Base-by-base conservation (phyloP, 2,113 vertebrate genomes). In the Phylloscopus trochilus region DNA sequence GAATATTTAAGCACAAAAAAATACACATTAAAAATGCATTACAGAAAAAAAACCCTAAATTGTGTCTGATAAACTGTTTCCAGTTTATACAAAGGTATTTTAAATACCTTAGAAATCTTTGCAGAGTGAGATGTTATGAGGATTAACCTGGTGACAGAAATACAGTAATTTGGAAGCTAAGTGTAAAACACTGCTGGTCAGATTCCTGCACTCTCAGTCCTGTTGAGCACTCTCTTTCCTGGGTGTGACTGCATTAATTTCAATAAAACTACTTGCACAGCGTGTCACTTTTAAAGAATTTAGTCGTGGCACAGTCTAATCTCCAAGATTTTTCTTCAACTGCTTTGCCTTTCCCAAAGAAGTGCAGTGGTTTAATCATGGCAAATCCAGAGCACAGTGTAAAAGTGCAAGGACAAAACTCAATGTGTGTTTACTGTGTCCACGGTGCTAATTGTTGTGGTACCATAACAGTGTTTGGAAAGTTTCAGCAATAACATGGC, bases 101-200 rank as follows among this genome's bases (percentile, higher is more conserved):
- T 60, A 80, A 91, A 83, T 51, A 67, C 35, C 24, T 91, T 33
- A 68, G 77, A 69, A 87, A 82, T 72, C 53, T 87, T 79, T 88
- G 39, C 78, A 83, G 35, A 35, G 46, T 51, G 78, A 83, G 49
- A 23, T 58, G 26, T 76, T 79, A 35, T 66, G 30, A 75, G 66
- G 89, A 91, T 92, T 95, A 83, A 95, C 90, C 67, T 80, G 64
- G 47, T 89, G 74, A 74, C 85, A 95, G 72, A 66, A 92, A 70
- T 53, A 63, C 15, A 95, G 74, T 55, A 95, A 90, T 95, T 83
- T 79, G 51, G 83, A 91, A 94, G 72, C 63, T 77, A 80, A 92
- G 46, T 76, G 74, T 89, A 59, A 91, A 94, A 83, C 53, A 74
- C 53, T 80, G 39, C 78, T 92, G 92, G 78, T 62, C 41, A 74